phyloP scores from a whole-genome alignment of 2,888 invertebrate species.

The Seira sanloemensis region DNA sequence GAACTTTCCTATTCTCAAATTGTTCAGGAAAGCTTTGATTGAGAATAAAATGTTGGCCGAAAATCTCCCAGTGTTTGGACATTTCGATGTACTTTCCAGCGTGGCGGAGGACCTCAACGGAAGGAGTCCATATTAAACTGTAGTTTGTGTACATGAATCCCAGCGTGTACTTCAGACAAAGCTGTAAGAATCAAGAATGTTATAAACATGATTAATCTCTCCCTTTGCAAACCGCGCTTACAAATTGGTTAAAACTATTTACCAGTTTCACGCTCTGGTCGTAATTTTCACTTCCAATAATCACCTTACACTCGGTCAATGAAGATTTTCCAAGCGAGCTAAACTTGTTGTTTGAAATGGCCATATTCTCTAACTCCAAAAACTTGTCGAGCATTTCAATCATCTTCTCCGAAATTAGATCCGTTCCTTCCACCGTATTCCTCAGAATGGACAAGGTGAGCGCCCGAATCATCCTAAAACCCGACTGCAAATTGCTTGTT shows the following conservation, averaged over 20 bases:
- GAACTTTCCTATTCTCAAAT: no score
- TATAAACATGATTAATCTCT: no score
- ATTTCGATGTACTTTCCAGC: slow-evolving; percentile 63
- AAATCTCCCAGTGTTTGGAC: slow-evolving; percentile 50
- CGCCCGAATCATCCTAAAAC: slow-evolving; percentile 62
- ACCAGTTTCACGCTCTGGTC: slow-evolving; percentile 50
- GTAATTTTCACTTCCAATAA: slow-evolving; percentile 61
- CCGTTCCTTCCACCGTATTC: background rate
- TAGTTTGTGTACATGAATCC: slow-evolving; percentile 68
- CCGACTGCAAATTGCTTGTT: slow-evolving; percentile 47
- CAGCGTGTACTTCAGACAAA: slow-evolving; percentile 63
- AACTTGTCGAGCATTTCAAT: slow-evolving; percentile 65
- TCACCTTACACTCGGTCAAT: slow-evolving; percentile 64
- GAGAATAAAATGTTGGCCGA: slow-evolving; percentile 56
- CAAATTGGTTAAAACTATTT: background rate
- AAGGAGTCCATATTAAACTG: slow-evolving; percentile 62
- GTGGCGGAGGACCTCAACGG: slow-evolving; percentile 57
- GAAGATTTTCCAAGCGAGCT: slow-evolving; percentile 59
- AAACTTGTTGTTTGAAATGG: slow-evolving; percentile 56
- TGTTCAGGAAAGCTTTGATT: slow-evolving; percentile 36
- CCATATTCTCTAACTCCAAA: slow-evolving; percentile 64
- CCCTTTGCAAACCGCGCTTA: no score
- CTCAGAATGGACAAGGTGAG: slow-evolving; percentile 49
- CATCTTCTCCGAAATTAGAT: slow-evolving; percentile 36
- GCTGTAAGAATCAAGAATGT: no score